A percentile compares a stretch with the other conserved stretches of the same genome.
Conservation (phyloP, 2,797 vertebrate species). For the Passerculus sandwichensis region DNA sequence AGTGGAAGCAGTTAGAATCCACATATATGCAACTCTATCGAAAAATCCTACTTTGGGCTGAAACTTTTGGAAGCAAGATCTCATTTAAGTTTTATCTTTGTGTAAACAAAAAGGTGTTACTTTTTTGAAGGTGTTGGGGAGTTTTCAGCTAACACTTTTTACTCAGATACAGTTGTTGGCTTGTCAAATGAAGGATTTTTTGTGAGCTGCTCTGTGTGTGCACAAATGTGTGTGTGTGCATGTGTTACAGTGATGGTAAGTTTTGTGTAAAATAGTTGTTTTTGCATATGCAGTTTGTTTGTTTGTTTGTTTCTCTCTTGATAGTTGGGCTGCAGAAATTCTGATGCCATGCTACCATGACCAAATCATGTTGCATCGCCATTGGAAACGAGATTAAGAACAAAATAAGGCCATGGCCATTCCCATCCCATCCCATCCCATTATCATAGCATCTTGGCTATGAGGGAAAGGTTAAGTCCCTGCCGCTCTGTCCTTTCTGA, state of each 20-base stretch:
- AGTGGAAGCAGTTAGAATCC: not conserved
- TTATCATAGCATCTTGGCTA: constrained; percentile 76
- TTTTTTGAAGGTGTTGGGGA: not conserved
- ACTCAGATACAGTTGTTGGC: not conserved
- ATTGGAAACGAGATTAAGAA: constrained; percentile 68
- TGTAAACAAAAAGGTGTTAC: not conserved
- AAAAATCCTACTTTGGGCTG: not conserved
- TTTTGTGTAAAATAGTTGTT: constrained; percentile 17
- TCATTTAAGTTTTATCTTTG: not conserved
- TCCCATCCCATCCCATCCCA: constrained; percentile 70
- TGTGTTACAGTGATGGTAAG: constrained; percentile 37
- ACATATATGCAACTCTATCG: not conserved
- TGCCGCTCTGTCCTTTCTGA: constrained; percentile 83
- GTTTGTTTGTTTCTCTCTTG: constrained; percentile 65
- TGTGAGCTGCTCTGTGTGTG: not conserved
- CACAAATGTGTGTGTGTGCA: not conserved
- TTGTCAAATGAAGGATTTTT: not conserved
- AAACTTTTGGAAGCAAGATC: not conserved
- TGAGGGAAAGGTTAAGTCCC: constrained; percentile 80
- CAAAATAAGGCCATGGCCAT: constrained; percentile 73
- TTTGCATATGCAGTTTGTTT: constrained; percentile 53
- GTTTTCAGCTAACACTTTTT: not conserved
- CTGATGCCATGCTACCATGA: constrained; percentile 66
- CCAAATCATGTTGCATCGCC: constrained; percentile 65
- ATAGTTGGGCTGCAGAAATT: constrained; percentile 63